phyloP scores from a whole-genome alignment of 2,888 invertebrate genomes.

The Apamea monoglypha region DNA sequence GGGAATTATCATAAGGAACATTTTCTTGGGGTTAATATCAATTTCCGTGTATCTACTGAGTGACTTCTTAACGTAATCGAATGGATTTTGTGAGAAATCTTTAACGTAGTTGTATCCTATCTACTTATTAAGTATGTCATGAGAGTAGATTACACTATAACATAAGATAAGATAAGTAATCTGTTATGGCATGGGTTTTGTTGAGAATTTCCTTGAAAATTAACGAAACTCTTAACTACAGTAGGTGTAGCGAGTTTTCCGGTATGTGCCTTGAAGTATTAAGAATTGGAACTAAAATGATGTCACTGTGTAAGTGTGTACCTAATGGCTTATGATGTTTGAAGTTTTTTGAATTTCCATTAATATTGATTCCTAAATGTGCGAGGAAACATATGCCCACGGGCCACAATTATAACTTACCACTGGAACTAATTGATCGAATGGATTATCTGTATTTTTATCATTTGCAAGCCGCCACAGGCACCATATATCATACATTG shows the following conservation, averaged over 20 bases:
- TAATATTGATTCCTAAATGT: not conserved
- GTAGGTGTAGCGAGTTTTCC: not conserved
- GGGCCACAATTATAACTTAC: not conserved
- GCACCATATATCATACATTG: not conserved
- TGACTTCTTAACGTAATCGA: no score
- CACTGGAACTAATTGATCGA: not conserved
- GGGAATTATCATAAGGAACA: conserved; percentile 4
- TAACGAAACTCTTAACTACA: not conserved
- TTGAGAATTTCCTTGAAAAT: not conserved
- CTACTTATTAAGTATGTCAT: not conserved
- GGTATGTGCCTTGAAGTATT: not conserved
- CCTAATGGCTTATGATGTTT: not conserved
- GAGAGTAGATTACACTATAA: not conserved
- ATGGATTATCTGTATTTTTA: not conserved
- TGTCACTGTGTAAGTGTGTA: not conserved
- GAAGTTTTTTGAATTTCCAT: not conserved
- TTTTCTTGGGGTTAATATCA: conserved; percentile 10
- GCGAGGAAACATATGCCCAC: not conserved
- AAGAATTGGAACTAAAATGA: no score
- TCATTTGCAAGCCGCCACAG: not conserved
- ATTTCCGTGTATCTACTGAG: not conserved
- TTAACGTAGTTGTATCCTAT: not conserved
- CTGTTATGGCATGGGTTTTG: not conserved
- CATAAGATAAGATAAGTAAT: not conserved
- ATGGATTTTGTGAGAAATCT: not conserved